These are phyloP conservation scores for Pecten maximus DNA, from an alignment of 2,888 invertebrate species.

Conservation along the genomic window DNA sequence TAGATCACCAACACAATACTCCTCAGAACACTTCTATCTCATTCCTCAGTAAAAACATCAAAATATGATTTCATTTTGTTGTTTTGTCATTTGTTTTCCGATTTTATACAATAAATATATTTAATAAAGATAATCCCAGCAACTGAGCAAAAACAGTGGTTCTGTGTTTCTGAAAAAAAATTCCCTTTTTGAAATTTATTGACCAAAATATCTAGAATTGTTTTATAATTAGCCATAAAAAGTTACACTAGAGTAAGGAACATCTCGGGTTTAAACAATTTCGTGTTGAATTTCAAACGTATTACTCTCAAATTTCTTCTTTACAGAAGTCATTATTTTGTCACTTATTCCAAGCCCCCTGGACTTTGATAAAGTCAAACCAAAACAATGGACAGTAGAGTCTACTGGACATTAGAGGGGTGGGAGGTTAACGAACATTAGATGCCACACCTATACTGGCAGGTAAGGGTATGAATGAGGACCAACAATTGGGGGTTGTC, in stretches of 20 bases:
- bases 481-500: slow-evolving; percentile 29
- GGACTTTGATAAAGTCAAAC: background rate
- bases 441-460: slow-evolving; percentile 5
- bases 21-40: background rate
- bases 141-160: background rate
- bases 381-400: background rate
- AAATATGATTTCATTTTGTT: background rate
- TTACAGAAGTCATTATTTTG: background rate
- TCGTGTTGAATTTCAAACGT: background rate
- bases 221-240: background rate
- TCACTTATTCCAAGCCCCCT: background rate
- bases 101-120: background rate
- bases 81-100: background rate
- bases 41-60: background rate
- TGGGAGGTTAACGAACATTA: background rate
- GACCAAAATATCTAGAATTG: background rate
- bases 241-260: background rate
- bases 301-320: background rate
- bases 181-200: background rate
- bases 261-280: background rate
- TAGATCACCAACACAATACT: background rate
- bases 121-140: background rate
- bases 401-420: background rate
- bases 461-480: background rate
- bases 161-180: background rate